Percentiles rank a stretch among this genome's conserved stretches.
Evolutionary conservation across 2,113 vertebrate genomes (phyloP).

Genomic region (Scomber japonicus): DNA sequence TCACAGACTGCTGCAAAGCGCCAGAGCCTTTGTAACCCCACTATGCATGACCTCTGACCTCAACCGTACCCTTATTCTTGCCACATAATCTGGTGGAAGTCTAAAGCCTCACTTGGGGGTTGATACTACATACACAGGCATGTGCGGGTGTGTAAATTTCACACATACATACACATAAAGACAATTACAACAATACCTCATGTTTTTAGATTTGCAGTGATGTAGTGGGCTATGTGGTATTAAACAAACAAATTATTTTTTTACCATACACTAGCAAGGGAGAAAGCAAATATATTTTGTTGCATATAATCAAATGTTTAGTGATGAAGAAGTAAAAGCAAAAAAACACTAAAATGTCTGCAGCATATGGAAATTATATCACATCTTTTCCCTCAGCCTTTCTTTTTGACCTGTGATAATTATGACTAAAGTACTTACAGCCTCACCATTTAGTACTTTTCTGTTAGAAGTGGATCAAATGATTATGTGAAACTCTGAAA

Average conservation of each 20-base stretch:
- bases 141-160: not conserved
- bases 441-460: not conserved
- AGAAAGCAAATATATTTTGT: too few species aligned
- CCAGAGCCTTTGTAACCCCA: constrained; percentile 38
- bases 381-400: too few species aligned
- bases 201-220: not conserved
- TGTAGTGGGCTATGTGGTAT: not conserved
- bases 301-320: too few species aligned
- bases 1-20: constrained; percentile 38
- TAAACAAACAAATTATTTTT: not conserved
- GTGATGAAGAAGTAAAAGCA: too few species aligned
- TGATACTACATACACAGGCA: constrained; percentile 38
- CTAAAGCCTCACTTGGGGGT: constrained; percentile 22
- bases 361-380: too few species aligned
- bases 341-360: too few species aligned
- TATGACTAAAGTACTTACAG: not conserved
- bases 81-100: constrained; percentile 22
- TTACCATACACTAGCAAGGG: too few species aligned
- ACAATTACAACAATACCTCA: not conserved
- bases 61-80: not conserved
- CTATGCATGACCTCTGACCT: constrained; percentile 56
- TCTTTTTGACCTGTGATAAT: too few species aligned
- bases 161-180: not conserved
- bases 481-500: too few species aligned
- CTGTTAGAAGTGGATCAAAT: not conserved